These are phyloP conservation scores for Electrophaes corylata DNA, from an alignment of 2,888 invertebrate genomes.

Conservation along the genomic window DNA sequence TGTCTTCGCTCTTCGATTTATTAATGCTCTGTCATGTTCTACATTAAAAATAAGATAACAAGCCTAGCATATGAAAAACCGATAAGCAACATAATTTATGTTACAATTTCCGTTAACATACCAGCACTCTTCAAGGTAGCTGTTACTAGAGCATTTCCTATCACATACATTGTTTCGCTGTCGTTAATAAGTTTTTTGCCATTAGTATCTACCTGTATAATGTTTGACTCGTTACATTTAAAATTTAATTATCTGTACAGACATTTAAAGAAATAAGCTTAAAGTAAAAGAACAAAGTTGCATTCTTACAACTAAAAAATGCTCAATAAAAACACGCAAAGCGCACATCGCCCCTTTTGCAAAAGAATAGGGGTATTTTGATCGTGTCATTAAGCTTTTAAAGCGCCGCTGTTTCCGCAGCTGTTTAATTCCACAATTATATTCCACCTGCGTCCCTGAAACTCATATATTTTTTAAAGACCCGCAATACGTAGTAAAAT, in stretches of 20 bases:
- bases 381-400: slow-evolving; percentile 58
- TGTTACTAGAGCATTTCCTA: slow-evolving; percentile 10
- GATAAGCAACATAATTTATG: slow-evolving; percentile 19
- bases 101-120: slow-evolving; percentile 23
- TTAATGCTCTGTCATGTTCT: slow-evolving; percentile 7
- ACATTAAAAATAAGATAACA: slow-evolving; percentile 13
- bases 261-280: slow-evolving; percentile 14
- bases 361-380: slow-evolving; percentile 53
- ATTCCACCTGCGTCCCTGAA: slow-evolving; percentile 64
- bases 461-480: slow-evolving; percentile 51
- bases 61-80: slow-evolving; percentile 13
- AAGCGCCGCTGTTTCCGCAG: slow-evolving; percentile 64
- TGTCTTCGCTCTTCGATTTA: not conserved
- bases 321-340: slow-evolving; percentile 44
- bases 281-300: slow-evolving; percentile 17
- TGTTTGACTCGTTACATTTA: not conserved
- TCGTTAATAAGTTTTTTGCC: not conserved
- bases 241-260: slow-evolving; percentile 16
- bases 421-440: slow-evolving; percentile 71
- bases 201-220: not conserved
- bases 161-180: not conserved
- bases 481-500: slow-evolving; percentile 34
- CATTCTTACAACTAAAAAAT: slow-evolving; percentile 34
- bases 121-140: slow-evolving; percentile 10
- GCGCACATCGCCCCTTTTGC: slow-evolving; percentile 42